Evolutionary conservation across 2,888 invertebrate genomes (phyloP), one percentile per base, ranked within the genome.

Genomic region (Patella ulyssiponensis): DNA sequence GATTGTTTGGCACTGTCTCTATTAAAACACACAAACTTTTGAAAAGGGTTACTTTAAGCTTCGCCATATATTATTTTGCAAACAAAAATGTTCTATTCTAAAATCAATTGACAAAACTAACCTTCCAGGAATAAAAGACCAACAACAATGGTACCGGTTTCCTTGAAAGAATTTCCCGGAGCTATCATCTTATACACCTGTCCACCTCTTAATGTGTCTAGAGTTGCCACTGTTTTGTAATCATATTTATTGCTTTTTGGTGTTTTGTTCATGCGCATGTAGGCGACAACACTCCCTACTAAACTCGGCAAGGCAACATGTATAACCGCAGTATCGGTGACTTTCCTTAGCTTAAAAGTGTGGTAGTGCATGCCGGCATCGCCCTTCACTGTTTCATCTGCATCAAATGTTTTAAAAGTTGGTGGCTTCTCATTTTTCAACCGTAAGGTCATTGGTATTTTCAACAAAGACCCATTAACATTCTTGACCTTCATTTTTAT

Each of bases 311-410:
- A n/a, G 23, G 54, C 58, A 17, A 80, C 56, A 52, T 69, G 73
- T 17, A 73, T 53, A n/a, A 75, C 23, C 12, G 70, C 51, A 1
- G 71, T 56, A 14, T 85, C 79, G 11, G 69, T 14, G 72, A 76
- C 78, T 58, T 79, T 71, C 27, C 79, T 58, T 58, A 86, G 76
- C 12, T 75, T 23, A 77, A 86, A 83, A 14, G 83, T 79, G 71
- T 82, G 84, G 79, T 86, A 84, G 64, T 74, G 33, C 74, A 74
- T 72, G 33, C 71, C 70, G 27, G 79, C 69, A 12, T 74, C 75
- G 1, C 78, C 78, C 9, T 71, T 75, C 69, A 77, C 70, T 17
- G 75, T 80, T 70, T 78, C 77, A 14, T 69, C 76, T 54, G 80
- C 51, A 11, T 15, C 58, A 71, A 71, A 80, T 4, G 33, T 17